A percentile compares a stretch with the other conserved stretches of the same genome.
phyloP scores from a whole-genome alignment of 2,113 vertebrate species.

The Puma concolor region DNA sequence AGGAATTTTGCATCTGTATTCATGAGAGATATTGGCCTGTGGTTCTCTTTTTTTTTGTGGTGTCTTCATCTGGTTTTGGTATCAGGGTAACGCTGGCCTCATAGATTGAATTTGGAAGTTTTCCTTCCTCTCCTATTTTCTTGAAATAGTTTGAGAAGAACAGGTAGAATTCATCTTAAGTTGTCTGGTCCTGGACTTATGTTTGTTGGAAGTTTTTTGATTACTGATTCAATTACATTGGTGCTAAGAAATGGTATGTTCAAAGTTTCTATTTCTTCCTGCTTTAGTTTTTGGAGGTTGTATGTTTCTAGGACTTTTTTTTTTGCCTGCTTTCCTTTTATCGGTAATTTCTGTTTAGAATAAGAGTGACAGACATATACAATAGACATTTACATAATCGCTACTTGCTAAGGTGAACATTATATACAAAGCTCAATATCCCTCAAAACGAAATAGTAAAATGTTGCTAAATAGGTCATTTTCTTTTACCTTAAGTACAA shows the following conservation, averaged over 20 bases:
- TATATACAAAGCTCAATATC: neutral
- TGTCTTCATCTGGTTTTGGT: neutral
- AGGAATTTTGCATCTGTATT: neutral
- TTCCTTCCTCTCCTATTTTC: neutral
- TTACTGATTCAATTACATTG: neutral
- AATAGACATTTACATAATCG: constrained; percentile 67
- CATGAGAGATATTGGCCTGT: neutral
- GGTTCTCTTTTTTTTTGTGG: neutral
- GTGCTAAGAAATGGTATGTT: neutral
- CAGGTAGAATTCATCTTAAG: neutral
- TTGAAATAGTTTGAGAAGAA: neutral
- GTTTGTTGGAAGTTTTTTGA: neutral
- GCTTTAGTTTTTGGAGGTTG: neutral
- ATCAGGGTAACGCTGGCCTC: neutral
- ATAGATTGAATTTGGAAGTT: neutral
- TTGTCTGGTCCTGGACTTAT: neutral
- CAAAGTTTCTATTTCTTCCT: neutral
- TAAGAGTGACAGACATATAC: constrained; percentile 41
- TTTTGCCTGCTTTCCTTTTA: neutral
- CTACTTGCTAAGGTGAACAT: constrained; percentile 48
- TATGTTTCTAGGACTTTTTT: no score
- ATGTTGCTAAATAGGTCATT: neutral
- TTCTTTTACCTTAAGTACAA: rapidly evolving
- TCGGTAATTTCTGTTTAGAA: constrained; percentile 52
- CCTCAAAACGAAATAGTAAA: neutral